phyloP scores from a whole-genome alignment of 1,140 invertebrate genomes.

The Drosophila repletoides region DNA sequence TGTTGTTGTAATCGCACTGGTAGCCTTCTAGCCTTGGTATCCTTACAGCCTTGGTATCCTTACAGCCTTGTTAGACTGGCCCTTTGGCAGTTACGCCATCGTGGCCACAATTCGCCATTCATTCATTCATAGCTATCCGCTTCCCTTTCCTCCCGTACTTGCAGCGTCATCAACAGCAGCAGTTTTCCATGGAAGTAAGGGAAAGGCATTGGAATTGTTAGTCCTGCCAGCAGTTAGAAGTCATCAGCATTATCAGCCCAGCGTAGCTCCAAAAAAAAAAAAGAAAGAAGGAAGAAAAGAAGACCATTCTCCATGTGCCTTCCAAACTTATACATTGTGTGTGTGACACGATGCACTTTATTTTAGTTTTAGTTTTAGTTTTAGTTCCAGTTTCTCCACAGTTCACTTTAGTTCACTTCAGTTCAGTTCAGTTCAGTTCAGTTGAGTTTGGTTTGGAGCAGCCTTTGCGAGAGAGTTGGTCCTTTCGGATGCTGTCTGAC shows the following conservation, averaged over 20 bases:
- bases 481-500: conserved; percentile 40
- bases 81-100: conserved; percentile 44
- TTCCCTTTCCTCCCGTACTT: conserved; percentile 24
- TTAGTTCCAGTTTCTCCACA: conserved; percentile 22
- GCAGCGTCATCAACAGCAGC: conserved; percentile 30
- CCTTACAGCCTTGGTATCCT: too few relatives aligned
- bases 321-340: conserved; percentile 20
- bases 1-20: conserved; percentile 73
- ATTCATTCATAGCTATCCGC: conserved; percentile 66
- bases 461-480: conserved; percentile 50
- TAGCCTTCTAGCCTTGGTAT: too few relatives aligned
- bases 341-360: conserved; percentile 46
- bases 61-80: too few relatives aligned
- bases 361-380: conserved; percentile 31
- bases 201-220: too few relatives aligned
- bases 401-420: conserved; percentile 35
- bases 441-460: conserved; percentile 39
- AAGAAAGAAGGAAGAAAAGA: too few relatives aligned
- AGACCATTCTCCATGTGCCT: background rate
- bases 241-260: conserved; percentile 70
- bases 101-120: conserved; percentile 65
- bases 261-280: background rate
- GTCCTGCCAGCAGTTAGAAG: conserved; percentile 25
- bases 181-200: background rate
- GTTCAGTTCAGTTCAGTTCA: conserved; percentile 47